These are phyloP conservation scores for Hestina assimilis DNA, from an alignment of 1,140 invertebrate genomes.

Conservation along the genomic window DNA sequence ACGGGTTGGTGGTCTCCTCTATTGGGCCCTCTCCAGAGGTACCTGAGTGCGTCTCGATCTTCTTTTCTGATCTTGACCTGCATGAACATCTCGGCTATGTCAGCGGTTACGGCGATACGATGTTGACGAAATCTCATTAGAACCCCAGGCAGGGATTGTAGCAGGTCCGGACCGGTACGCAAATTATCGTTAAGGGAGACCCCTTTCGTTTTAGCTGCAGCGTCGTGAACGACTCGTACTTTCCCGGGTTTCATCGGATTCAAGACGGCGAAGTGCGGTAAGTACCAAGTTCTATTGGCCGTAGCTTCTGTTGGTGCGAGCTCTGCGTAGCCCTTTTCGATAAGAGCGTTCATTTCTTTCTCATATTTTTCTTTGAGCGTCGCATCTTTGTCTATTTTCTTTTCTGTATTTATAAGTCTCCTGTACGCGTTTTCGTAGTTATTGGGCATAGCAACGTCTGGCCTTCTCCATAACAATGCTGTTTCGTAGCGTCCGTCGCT, in stretches of 20 bases:
- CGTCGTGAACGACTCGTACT: constrained; percentile 35
- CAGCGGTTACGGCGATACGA: constrained; percentile 27
- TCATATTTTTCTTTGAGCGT: constrained; percentile 11
- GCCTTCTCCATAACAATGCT: constrained; percentile 19
- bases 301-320: neutral
- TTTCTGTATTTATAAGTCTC: constrained; percentile 16
- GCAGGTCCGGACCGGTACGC: constrained; percentile 35
- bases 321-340: constrained; percentile 19
- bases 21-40: constrained; percentile 10
- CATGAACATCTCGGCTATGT: constrained; percentile 36
- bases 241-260: constrained; percentile 30
- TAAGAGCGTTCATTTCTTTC: constrained; percentile 19
- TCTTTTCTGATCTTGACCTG: constrained; percentile 9
- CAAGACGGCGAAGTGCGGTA: constrained; percentile 35
- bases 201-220: constrained; percentile 30
- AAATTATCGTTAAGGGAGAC: constrained; percentile 33
- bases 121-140: constrained; percentile 36
- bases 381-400: constrained; percentile 16
- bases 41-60: constrained; percentile 18
- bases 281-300: constrained; percentile 7
- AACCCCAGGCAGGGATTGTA: constrained; percentile 26
- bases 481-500: constrained; percentile 17
- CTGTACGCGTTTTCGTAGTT: constrained; percentile 22
- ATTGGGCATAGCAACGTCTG: constrained; percentile 13
- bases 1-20: neutral